These are phyloP conservation scores for Eulemur coronatus DNA, from an alignment of 2,797 vertebrate species.

Conservation along the genomic window DNA sequence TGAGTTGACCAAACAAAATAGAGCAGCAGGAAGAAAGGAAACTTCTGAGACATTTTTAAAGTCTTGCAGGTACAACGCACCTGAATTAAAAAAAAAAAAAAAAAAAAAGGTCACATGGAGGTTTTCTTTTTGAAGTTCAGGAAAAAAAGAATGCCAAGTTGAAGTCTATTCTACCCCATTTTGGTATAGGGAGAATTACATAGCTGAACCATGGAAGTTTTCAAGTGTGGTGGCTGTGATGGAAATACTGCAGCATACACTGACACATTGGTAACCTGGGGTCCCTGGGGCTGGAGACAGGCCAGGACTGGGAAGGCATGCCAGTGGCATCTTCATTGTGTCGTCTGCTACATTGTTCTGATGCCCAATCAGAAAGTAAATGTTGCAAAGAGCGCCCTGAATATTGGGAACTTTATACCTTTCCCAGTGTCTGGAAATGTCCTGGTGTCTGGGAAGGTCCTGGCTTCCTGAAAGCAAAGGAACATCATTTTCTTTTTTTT, in stretches of 20 bases:
- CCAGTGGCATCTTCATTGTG: background rate
- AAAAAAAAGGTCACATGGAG: background rate
- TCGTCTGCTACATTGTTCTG: background rate
- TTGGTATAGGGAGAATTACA: background rate
- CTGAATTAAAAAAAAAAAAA: slow-evolving; percentile 32
- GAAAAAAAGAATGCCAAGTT: background rate
- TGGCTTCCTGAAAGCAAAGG: background rate
- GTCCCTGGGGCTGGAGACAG: rapidly evolving
- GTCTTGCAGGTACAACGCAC: background rate
- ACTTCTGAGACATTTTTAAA: background rate
- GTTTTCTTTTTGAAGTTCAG: slow-evolving; percentile 47
- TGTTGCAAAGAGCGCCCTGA: background rate
- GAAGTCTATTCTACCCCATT: background rate
- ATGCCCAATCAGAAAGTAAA: background rate
- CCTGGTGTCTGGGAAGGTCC: background rate
- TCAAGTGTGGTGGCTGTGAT: background rate
- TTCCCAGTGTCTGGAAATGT: background rate
- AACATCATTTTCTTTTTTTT: background rate
- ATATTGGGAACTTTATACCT: background rate
- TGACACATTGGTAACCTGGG: rapidly evolving
- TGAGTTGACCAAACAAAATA: slow-evolving; percentile 35
- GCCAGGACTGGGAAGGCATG: background rate
- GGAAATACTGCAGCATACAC: background rate
- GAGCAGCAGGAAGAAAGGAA: slow-evolving; percentile 28
- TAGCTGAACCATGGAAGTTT: background rate